A percentile compares a stretch with the other conserved stretches of the same genome.
phyloP scores from a whole-genome alignment of 2,113 vertebrate genomes.

The Onychorhynchus coronatus region DNA sequence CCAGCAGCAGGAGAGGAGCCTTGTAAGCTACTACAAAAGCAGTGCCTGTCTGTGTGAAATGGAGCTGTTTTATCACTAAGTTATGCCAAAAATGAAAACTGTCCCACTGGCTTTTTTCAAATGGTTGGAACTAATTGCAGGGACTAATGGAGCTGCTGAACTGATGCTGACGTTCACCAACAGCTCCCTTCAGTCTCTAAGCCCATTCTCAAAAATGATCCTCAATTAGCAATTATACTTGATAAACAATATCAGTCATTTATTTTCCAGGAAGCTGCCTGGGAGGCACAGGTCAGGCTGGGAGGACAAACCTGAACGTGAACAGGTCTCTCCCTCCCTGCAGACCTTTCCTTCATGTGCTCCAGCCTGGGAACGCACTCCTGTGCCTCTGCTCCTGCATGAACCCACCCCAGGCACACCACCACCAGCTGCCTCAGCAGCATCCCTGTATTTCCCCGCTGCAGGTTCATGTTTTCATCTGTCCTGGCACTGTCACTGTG shows the following conservation, averaged over 20 bases:
- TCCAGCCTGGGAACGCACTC: neutral
- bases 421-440: neutral
- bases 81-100: neutral
- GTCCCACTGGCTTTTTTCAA: neutral
- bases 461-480: neutral
- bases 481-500: neutral
- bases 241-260: neutral
- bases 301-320: neutral
- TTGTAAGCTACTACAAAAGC: neutral
- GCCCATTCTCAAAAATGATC: neutral
- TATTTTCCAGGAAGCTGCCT: neutral
- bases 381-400: rapidly evolving
- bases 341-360: neutral
- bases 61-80: neutral
- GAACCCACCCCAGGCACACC: neutral
- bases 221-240: neutral
- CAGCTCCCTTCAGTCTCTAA: neutral
- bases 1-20: neutral
- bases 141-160: neutral
- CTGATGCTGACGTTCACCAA: neutral
- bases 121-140: neutral
- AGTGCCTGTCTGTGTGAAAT: rapidly evolving
- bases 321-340: neutral
- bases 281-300: neutral
- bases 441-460: neutral